Evolutionary conservation across 2,113 vertebrate species (phyloP), one percentile per base, ranked within the genome.

Genomic region (Cryptomyrus ogoouensis): DNA sequence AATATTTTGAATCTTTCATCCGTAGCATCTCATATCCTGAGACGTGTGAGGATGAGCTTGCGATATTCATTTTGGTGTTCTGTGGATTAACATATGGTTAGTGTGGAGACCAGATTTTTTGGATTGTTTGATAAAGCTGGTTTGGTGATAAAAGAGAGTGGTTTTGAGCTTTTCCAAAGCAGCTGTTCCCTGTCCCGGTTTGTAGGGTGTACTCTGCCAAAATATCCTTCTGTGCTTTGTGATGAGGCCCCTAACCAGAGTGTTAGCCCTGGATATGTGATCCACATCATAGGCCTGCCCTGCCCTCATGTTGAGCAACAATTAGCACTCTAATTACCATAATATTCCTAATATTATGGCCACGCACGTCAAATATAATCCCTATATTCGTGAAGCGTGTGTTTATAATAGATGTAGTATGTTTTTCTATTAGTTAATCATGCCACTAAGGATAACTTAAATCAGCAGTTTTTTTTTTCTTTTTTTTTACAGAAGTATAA

Each of bases 301-400:
- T 58, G 84, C 58, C 88, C 80, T 89, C 70, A 74, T 70, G 19
- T 83, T 10, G 83, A 35, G 44, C 89, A 42, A 10, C 50, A 88
- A 90, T 92, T 89, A 83, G 91, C 87, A 90, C 83, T 83, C 91
- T 90, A 56, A 91, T 91, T 90, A 88, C 50, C 9, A 56, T 80
- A 88, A 56, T 92, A 88, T 90, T 89, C 27, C 77, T 77, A 47
- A 19, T 56, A 90, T 47, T 86, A n/a, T 53, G 84, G 88, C 86
- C 89, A 52, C 49, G 42, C 87, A 13, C 5, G 31, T 27, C 49
- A 90, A 52, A 62, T 56, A 8, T 90, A 89, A 27, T 84, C 80
- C 88, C 66, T 88, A 53, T 92, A 87, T 90, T 4, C 35, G 1
- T 58, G 88, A 85, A 44, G 27, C 50, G 50, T 70, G 84, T 70